Evolutionary conservation across 2,797 vertebrate species (phyloP), one percentile per base, ranked within the genome.

Genomic region (Clarias platycephalus): DNA sequence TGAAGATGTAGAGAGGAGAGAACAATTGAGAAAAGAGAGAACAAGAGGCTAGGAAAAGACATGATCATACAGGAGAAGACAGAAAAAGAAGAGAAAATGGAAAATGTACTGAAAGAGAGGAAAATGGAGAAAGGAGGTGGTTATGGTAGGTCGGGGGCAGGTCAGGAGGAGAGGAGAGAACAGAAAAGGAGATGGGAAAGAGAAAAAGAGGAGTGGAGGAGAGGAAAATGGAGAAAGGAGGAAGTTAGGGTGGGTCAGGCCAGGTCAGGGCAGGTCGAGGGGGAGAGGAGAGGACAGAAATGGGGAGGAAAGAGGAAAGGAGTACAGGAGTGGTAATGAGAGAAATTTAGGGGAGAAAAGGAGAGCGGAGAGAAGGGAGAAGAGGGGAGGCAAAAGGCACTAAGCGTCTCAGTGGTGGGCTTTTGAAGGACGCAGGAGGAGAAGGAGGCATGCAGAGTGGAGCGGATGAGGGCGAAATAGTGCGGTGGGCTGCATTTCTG

Each of bases 401-500:
- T n/a, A 40, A 63, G 82, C 60, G 49, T 85, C 68, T 88, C 84
- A 60, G 83, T 55, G 81, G 89, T 88, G 86, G 85, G 82, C 72
- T 89, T 88, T 84, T 91, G 87, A 88, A 86, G 88, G 87, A 85
- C 74, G 10, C 44, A 5, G 28, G 87, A 88, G 88, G 88, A 85
- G 87, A 84, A 89, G 88, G 90, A 90, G 88, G 93, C 90, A 88
- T 88, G 89, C 80, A 89, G 91, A 92, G 92, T 91, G 91, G 92
- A 92, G 92, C 90, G 70, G 85, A 91, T 91, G 94, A 93, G 94
- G 94, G 93, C 93, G 85, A 92, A 94, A 94, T 94, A 94, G 92
- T 94, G 94, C 93, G 93, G 93, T 92, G 93, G 95, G 94, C 93
- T 95, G 95, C 93, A 95, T 91, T 95, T 95, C 94, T 96, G 95